phyloP scores from a whole-genome alignment of 2,888 invertebrate species.

The Drosophila vallismaia region DNA sequence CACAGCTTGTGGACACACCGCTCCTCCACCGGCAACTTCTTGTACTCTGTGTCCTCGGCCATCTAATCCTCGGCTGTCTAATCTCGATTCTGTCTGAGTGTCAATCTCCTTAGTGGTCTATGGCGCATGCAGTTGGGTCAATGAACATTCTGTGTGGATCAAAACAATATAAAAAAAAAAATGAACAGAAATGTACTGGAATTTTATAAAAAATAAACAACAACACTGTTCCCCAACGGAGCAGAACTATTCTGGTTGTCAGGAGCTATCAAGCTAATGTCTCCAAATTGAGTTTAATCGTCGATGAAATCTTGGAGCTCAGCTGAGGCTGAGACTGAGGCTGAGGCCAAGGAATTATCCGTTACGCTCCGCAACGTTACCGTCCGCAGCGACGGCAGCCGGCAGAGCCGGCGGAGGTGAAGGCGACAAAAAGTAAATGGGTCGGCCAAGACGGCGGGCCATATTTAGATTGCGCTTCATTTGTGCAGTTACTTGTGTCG shows the following conservation, averaged over 20 bases:
- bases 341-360: slow-evolving; percentile 32
- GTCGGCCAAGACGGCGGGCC: slow-evolving; percentile 54
- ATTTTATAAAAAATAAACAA: neutral
- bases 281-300: slow-evolving; percentile 69
- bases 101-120: slow-evolving; percentile 18
- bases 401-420: slow-evolving; percentile 17
- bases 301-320: slow-evolving; percentile 48
- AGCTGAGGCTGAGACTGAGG: neutral
- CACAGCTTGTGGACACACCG: slow-evolving; percentile 96
- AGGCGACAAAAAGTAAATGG: slow-evolving; percentile 64
- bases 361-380: slow-evolving; percentile 45
- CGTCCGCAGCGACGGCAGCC: neutral
- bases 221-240: slow-evolving; percentile 32
- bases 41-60: slow-evolving; percentile 94
- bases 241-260: slow-evolving; percentile 50
- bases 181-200: slow-evolving; percentile 12
- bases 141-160: slow-evolving; percentile 40
- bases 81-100: slow-evolving; percentile 9
- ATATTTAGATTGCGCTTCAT: slow-evolving; percentile 64
- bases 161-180: slow-evolving; percentile 28
- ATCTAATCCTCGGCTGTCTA: slow-evolving; percentile 83
- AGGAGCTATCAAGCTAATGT: slow-evolving; percentile 56
- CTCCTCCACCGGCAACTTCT: slow-evolving; percentile 94
- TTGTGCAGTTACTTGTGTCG: slow-evolving; percentile 51
- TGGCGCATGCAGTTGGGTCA: slow-evolving; percentile 21